A percentile compares a stretch with the other conserved stretches of the same genome.
Conservation (phyloP, 2,113 vertebrate species). For the Ptilonorhynchus violaceus region DNA sequence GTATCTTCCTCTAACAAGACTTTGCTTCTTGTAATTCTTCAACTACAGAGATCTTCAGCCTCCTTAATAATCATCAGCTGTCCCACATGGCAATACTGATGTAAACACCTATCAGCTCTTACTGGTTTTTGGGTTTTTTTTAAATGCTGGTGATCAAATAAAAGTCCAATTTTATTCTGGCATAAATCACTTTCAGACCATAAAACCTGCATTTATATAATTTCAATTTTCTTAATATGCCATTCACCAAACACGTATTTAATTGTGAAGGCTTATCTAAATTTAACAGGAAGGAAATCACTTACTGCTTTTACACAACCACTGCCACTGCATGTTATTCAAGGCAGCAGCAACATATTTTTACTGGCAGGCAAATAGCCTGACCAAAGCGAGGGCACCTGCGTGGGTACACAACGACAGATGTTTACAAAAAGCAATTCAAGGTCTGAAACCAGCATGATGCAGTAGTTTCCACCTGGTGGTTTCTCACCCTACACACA, state of each 20-base stretch:
- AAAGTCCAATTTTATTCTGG: not conserved
- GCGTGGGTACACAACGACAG: rapidly evolving
- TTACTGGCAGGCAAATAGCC: not conserved
- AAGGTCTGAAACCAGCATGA: not conserved
- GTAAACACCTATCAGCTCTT: rapidly evolving
- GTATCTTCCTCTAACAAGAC: not conserved
- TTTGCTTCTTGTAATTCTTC: not conserved
- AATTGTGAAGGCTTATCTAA: not conserved
- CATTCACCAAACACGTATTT: not conserved
- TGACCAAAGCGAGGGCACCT: not conserved
- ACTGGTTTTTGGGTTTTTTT: not conserved
- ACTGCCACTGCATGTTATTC: not conserved
- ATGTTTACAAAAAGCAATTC: not conserved
- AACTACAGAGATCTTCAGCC: not conserved
- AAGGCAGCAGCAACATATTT: not conserved
- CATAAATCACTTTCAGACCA: not conserved
- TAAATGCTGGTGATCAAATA: not conserved
- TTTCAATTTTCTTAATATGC: not conserved
- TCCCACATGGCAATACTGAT: not conserved
- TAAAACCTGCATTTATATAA: not conserved
- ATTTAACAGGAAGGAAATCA: not conserved
- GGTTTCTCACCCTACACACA: not conserved
- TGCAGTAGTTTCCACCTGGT: not conserved
- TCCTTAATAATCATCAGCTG: not conserved
- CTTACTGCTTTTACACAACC: not conserved